These are phyloP conservation scores for Lacerta agilis DNA, from an alignment of 2,797 vertebrate species.

Conservation along the genomic window DNA sequence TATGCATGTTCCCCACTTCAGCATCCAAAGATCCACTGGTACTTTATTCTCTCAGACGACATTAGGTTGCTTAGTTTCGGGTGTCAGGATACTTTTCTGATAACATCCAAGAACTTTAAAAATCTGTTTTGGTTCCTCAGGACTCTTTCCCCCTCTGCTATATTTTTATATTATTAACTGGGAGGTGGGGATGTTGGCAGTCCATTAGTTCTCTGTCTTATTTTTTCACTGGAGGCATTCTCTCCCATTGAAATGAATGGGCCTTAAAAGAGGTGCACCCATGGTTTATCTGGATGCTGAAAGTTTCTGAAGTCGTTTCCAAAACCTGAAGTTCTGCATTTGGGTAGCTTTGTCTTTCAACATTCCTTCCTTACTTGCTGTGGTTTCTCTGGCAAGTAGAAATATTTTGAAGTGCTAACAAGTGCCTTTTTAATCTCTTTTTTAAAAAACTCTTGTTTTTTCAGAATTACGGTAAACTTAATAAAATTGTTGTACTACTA, in stretches of 20 bases:
- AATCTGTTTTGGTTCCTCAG: background rate
- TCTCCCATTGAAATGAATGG: background rate
- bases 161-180: background rate
- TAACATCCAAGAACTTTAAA: background rate
- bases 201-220: background rate
- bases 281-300: background rate
- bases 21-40: slow-evolving; percentile 20
- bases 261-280: background rate
- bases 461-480: no score
- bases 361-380: background rate
- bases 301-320: background rate
- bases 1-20: slow-evolving; percentile 18
- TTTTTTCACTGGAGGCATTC: background rate
- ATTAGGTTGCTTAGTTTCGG: background rate
- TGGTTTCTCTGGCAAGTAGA: background rate
- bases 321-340: background rate
- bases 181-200: background rate
- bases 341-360: background rate
- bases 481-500: background rate
- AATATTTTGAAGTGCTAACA: background rate
- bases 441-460: background rate
- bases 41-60: background rate
- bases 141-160: background rate
- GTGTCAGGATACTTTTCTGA: background rate
- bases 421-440: background rate